phyloP scores from a whole-genome alignment of 2,113 vertebrate species.

The Pica pica region DNA sequence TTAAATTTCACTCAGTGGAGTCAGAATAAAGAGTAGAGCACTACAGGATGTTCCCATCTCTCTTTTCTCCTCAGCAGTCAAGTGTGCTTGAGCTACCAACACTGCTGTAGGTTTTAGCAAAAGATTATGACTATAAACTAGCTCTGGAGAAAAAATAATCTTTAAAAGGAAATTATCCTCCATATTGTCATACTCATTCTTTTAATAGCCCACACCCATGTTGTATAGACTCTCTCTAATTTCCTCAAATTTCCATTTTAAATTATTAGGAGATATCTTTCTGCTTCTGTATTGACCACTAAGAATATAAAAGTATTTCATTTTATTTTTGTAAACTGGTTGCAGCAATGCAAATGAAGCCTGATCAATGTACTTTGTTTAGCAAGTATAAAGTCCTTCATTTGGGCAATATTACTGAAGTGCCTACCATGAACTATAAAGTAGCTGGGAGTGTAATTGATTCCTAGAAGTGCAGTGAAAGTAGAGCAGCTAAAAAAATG shows the following conservation, averaged over 20 bases:
- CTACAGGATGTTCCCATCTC: neutral
- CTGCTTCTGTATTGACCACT: neutral
- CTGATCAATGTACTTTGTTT: neutral
- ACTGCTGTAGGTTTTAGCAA: neutral
- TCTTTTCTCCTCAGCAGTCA: neutral
- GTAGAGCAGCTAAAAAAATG: conserved; percentile 52
- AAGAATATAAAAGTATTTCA: neutral
- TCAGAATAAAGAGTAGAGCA: neutral
- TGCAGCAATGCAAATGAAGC: neutral
- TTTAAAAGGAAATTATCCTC: neutral
- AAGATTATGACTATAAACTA: neutral
- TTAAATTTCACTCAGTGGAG: neutral
- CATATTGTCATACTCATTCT: neutral
- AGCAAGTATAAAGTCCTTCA: neutral
- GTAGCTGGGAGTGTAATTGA: conserved; percentile 38
- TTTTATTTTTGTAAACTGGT: neutral
- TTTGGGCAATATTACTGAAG: conserved; percentile 35
- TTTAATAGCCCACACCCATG: neutral
- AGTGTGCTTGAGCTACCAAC: neutral
- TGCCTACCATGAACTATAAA: neutral
- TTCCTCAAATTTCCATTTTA: neutral
- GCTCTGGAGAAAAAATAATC: neutral
- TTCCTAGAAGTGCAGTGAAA: conserved; percentile 50
- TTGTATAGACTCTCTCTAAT: neutral
- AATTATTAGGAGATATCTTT: neutral